Base-by-base conservation (phyloP, 2,797 vertebrate species). In the Mionectes olivaceus region DNA sequence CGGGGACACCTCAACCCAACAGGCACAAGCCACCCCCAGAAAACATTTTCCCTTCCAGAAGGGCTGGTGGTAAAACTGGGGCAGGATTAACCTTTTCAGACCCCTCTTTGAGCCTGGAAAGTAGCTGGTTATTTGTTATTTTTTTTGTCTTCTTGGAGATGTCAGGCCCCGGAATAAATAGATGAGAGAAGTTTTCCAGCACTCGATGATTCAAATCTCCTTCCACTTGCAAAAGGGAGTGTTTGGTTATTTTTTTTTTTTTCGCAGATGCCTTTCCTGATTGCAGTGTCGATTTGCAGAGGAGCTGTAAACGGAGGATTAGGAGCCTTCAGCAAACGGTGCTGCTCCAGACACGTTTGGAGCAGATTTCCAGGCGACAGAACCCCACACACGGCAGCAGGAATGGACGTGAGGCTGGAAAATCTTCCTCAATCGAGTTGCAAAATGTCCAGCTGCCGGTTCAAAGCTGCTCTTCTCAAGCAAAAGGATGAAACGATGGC, bases 101-200 rank as follows among this genome's bases (percentile, higher is more conserved):
- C 73, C 79, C 53, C 47, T 91, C 68, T 61, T 16, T 21, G 64
- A 35, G 5, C 68, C 41, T 50, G 37, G 60, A 89, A 92, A 94
- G 71, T 19, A 46, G 7, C 27, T 37, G 68, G 25, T 32, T 9
- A 2, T 50, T 32, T 9, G 2, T 46, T 74, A 27, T 10, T 27
- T 13, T 55, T 9, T 11, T 28, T 64, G 80, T 53, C 52, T 41
- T 41, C 87, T 67, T 16, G 1, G 59, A 85, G 47, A 55, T 86
- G 76, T 94, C 93, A 91, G n/a, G 19, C 53, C 16, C 23, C 13
- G 70, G 53, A 91, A 78, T 32, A 81, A 94, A 92, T 39, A 87
- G 35, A 89, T 49, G 92, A 68, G 86, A 83, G 80, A 91, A 56
- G 49, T 89, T 95, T 94, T 94, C 93, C 92, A 91, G 63, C 71